Percentiles rank a stretch among this genome's conserved stretches.
phyloP scores from a whole-genome alignment of 2,888 invertebrate genomes.

The Thymelicus lineola region DNA sequence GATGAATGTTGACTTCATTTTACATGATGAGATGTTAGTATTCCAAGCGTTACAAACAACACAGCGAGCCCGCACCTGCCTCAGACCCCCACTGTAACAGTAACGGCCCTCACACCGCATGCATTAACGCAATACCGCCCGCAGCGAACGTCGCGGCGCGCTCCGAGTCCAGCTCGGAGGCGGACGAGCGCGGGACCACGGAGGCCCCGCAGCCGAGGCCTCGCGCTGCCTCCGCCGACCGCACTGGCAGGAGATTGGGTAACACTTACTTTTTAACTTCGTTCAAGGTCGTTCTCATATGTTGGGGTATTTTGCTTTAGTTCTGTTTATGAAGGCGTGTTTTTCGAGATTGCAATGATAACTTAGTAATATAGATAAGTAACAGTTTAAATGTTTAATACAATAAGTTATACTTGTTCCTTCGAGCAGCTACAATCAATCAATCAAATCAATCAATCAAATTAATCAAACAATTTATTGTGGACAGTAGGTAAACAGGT shows the following conservation, averaged over 20 bases:
- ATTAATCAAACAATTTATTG: no score
- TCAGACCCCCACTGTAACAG: conserved; percentile 17
- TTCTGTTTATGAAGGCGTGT: no score
- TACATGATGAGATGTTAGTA: not conserved
- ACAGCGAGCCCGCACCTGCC: conserved; percentile 41
- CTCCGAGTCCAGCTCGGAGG: conserved; percentile 93
- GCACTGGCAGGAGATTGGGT: conserved; percentile 68
- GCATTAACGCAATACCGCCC: conserved; percentile 10
- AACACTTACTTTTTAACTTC: conserved; percentile 41
- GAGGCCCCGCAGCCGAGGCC: conserved; percentile 87
- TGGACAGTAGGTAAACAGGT: no score
- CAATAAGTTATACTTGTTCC: no score
- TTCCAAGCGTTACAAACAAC: conserved; percentile 1
- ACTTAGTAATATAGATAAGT: no score
- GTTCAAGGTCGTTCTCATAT: no score
- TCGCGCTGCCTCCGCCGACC: conserved; percentile 87
- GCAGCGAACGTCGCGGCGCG: conserved; percentile 89
- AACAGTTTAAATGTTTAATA: no score
- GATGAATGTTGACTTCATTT: not conserved
- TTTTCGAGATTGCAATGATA: no score
- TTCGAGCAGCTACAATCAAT: no score
- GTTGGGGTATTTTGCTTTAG: no score
- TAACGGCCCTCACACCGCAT: conserved; percentile 33
- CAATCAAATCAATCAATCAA: no score
- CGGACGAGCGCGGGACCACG: conserved; percentile 63